A percentile compares a stretch with the other conserved stretches of the same genome.
phyloP scores from a whole-genome alignment of 2,888 invertebrate species.

The Mimas tiliae region DNA sequence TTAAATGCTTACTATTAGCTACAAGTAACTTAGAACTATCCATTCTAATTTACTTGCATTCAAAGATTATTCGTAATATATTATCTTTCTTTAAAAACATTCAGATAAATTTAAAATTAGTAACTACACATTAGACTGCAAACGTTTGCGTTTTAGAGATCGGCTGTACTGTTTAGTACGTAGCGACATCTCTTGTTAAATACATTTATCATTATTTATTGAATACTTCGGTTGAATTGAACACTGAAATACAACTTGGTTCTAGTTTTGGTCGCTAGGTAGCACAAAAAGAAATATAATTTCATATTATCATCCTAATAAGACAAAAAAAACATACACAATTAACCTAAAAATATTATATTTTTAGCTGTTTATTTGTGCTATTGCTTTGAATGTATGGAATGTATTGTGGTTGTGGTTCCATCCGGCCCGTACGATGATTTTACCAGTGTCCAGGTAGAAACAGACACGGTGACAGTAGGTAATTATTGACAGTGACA shows the following conservation, averaged over 20 bases:
- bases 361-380: no score
- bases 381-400: no score
- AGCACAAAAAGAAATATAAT: no score
- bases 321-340: no score
- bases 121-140: not conserved
- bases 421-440: no score
- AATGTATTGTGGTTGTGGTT: no score
- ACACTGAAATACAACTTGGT: not conserved
- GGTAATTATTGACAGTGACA: no score
- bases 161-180: conserved; percentile 20
- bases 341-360: no score
- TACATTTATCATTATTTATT: not conserved
- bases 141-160: conserved; percentile 26
- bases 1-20: not conserved
- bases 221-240: not conserved
- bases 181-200: conserved; percentile 35
- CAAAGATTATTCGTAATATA: not conserved
- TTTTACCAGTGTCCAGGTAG: no score
- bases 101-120: not conserved
- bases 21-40: not conserved
- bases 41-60: conserved; percentile 32
- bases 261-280: not conserved
- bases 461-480: no score
- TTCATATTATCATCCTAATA: no score
- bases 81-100: no score